Conservation (phyloP, 2,888 invertebrate species). For the Troilus luridus region DNA sequence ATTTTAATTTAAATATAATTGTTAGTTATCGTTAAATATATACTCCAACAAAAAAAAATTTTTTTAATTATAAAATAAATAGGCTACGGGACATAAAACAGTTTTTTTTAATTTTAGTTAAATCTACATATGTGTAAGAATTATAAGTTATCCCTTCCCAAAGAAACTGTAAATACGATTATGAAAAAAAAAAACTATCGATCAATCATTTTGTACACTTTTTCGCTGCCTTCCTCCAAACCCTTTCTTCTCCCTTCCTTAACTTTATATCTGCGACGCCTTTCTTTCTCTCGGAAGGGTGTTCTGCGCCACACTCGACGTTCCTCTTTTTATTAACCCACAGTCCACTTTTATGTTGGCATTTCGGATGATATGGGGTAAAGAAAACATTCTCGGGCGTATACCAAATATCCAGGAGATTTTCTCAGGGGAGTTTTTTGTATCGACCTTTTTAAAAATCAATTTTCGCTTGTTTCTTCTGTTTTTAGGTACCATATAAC, state of each 20-base stretch:
- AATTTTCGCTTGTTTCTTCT: neutral
- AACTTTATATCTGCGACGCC: constrained; percentile 19
- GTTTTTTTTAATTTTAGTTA: too few relatives aligned
- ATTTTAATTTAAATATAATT: too few relatives aligned
- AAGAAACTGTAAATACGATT: neutral
- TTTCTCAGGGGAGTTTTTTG: neutral
- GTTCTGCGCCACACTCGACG: neutral
- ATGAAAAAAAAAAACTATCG: neutral
- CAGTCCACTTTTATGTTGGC: constrained; percentile 9
- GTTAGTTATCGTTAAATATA: too few relatives aligned
- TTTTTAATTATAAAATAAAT: too few relatives aligned
- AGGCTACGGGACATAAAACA: too few relatives aligned
- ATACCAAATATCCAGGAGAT: neutral
- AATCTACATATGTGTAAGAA: too few relatives aligned
- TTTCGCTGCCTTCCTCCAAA: neutral
- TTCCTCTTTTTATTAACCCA: constrained; percentile 35
- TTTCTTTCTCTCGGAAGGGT: neutral
- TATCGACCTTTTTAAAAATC: neutral
- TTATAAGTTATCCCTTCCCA: neutral
- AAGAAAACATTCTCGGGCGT: neutral
- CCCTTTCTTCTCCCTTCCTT: neutral
- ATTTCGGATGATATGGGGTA: neutral
- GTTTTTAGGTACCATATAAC: neutral
- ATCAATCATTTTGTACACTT: constrained; percentile 17
- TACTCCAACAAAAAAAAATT: too few relatives aligned